A percentile compares a stretch with the other conserved stretches of the same genome.
These are phyloP conservation scores for Myrmecobius fasciatus DNA, from an alignment of 2,113 vertebrate species.

Conservation along the genomic window DNA sequence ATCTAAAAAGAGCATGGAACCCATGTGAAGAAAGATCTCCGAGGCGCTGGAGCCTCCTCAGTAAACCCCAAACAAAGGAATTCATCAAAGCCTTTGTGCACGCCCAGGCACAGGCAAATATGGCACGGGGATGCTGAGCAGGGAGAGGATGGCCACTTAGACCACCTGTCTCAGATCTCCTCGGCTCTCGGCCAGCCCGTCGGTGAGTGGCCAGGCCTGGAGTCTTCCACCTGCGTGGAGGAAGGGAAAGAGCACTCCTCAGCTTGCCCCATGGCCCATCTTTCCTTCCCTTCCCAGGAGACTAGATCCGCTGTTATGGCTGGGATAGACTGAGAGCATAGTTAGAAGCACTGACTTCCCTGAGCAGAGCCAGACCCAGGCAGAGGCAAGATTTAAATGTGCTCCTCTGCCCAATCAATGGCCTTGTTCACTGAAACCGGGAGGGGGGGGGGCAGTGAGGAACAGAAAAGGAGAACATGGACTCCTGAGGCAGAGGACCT, in stretches of 20 bases:
- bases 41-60: not conserved
- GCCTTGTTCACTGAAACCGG: not conserved
- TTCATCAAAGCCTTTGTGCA: not conserved
- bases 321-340: not conserved
- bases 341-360: not conserved
- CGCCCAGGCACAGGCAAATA: not conserved
- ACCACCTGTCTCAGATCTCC: not conserved
- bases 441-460: not conserved
- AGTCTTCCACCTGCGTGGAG: not conserved
- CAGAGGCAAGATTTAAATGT: not conserved
- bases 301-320: not conserved
- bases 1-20: not conserved
- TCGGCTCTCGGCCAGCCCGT: not conserved
- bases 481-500: not conserved
- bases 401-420: not conserved
- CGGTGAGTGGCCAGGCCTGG: not conserved
- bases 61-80: not conserved
- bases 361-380: not conserved
- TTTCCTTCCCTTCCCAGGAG: not conserved
- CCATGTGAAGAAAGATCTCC: not conserved
- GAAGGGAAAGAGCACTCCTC: not conserved
- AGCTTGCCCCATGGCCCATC: not conserved
- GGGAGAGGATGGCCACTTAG: not conserved
- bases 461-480: not conserved
- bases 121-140: not conserved